Evolutionary conservation across 2,888 invertebrate species (phyloP).

Genomic region (Chorisops tibialis): DNA sequence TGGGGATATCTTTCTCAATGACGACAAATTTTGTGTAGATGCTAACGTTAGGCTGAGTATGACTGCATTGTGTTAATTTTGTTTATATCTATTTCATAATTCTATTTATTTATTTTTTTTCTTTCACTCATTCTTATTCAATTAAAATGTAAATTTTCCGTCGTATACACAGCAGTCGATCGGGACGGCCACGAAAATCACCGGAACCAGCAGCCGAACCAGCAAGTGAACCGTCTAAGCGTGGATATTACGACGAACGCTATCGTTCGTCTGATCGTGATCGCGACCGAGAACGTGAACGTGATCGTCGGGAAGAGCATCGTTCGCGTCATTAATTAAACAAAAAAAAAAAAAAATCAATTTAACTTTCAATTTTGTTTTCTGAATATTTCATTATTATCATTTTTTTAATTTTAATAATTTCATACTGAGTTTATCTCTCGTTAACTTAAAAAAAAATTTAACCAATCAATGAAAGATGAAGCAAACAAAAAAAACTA

Average conservation of each 20-base stretch:
- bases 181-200: constrained; percentile 57
- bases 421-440: constrained; percentile 5
- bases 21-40: too few species aligned
- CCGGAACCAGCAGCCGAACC: constrained; percentile 53
- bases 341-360: background rate
- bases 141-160: background rate
- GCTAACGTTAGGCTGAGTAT: too few species aligned
- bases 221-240: constrained; percentile 49
- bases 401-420: constrained; percentile 19
- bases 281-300: constrained; percentile 63
- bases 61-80: background rate
- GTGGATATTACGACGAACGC: constrained; percentile 82
- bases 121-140: background rate
- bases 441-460: too few species aligned
- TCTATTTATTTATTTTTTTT: background rate
- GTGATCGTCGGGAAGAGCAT: constrained; percentile 66
- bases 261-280: constrained; percentile 72
- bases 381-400: constrained; percentile 7
- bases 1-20: too few species aligned
- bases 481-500: too few species aligned
- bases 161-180: constrained; percentile 53
- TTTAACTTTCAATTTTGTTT: background rate
- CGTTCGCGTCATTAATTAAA: constrained; percentile 62
- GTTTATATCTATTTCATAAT: background rate
- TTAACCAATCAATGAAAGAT: too few species aligned